Base-by-base conservation (phyloP, 2,113 vertebrate genomes). In the Lasiurus cinereus region DNA sequence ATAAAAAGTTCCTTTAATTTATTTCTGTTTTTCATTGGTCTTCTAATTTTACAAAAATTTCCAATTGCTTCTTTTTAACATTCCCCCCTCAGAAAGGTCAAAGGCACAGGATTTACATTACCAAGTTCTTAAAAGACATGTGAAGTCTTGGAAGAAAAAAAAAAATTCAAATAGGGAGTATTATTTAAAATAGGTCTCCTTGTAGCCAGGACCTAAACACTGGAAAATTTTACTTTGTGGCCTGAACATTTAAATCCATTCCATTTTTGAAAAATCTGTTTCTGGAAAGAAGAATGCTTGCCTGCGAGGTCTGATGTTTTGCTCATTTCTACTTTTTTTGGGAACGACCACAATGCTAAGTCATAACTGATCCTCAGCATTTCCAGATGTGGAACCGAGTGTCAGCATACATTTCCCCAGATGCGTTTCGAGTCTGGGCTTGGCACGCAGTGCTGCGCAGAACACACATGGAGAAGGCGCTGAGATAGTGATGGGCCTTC, bases 301-400 rank as follows among this genome's bases (percentile, higher is more conserved):
- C 96, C 97, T 98, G 18, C 22, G 59, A 98, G 97, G 96, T 97
- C 66, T 90, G 91, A 95, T 74, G 88, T 93, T 97, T 94, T 91
- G 95, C 84, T 98, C 94, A 87, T 62, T 62, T 62, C 27, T 62
- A 62, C 59, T 62, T 62, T 62, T 62, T 62, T 62, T 62, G 59
- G 24, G 22, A 62, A 96, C 95, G 97, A 94, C 97, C 92, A 82
- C 88, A 85, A 16, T 86, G 94, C 95, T 97, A 90, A 95, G 96
- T 93, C 88, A 43, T 85, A 48, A 96, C 97, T 97, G 97, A 93
- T 96, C 85, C 85, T 98, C 97, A 98, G n/a, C 93, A 64, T 95
- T 98, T 98, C 98, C 98, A 98, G 98, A 98, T 98, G 98, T 97
- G 98, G 92, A 96, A 95, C 91, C 48, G 84, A 79, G 82, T 50